Evolutionary conservation across 1,140 invertebrate genomes (phyloP), one percentile per base, ranked within the genome.

Genomic region (Bombus polaris): DNA sequence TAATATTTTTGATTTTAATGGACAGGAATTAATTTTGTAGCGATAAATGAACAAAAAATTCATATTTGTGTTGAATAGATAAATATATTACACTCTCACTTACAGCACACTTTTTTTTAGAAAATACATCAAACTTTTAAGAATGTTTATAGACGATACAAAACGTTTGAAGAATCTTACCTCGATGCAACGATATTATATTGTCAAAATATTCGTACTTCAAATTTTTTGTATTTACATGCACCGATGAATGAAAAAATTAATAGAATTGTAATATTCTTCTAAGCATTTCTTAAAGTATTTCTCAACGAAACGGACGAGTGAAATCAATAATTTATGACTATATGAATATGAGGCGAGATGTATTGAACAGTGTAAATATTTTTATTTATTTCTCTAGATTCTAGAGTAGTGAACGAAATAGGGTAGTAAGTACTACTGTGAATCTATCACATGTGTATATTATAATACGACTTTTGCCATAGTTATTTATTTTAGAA

Each of bases 51-150:
- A 37, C 13, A 1, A 47, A 39, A n/a, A 35, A 57, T 18, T 35
- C 22, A 6, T 28, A 12, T 66, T 68, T 81, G 70, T 91, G 81
- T 91, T 90, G 88, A 91, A 86, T 92, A 93, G 91, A 93, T 90
- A 92, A 92, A 93, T 93, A 93, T 93, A 93, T 91, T 93, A 93
- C 88, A 88, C 86, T 90, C 87, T 91, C 83, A 87, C 81, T 91
- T 78, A 87, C 82, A 92, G 87, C 92, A 93, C 89, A 93, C 39
- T 44, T 75, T 68, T 68, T 87, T 44, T 87, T 91, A 88, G 78
- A 91, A 88, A 92, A 90, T 90, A 91, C 90, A 90, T 86, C 72
- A 32, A 87, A 89, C 78, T 86, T 87, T 81, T 25, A 35, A 72
- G 71, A 37, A 80, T 72, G 74, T 78, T 86, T 59, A 70, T 74